Percentiles rank a stretch among this genome's conserved stretches.
Evolutionary conservation across 2,888 invertebrate genomes (phyloP).

Genomic region (Metellina segmentata): DNA sequence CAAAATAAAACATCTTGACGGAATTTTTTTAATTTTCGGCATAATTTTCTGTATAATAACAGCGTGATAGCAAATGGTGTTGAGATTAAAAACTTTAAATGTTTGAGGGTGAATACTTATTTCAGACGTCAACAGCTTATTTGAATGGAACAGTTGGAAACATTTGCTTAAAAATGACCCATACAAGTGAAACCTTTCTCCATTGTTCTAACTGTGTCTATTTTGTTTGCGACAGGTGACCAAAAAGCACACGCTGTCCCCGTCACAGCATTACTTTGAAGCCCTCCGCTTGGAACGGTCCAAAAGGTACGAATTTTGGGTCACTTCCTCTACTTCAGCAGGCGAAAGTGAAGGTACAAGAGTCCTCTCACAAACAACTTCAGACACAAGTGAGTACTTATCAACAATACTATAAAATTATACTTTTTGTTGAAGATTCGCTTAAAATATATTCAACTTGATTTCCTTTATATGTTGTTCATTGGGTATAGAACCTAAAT

Average conservation of each 20-base stretch:
- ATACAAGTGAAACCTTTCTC: not conserved
- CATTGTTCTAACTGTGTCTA: too few relatives aligned
- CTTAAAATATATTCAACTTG: too few relatives aligned
- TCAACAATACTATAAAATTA: not conserved
- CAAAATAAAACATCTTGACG: too few relatives aligned
- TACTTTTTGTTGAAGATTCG: too few relatives aligned
- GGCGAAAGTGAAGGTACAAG: slow-evolving; percentile 89
- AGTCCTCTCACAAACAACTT: slow-evolving; percentile 76
- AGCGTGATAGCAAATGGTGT: too few relatives aligned
- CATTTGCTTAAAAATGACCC: not conserved
- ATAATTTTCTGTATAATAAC: too few relatives aligned
- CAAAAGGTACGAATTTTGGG: slow-evolving; percentile 89
- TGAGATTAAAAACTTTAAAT: not conserved
- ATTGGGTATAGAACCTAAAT: too few relatives aligned
- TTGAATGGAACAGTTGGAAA: too few relatives aligned
- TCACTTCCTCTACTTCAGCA: slow-evolving; percentile 90
- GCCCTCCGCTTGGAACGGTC: slow-evolving; percentile 70
- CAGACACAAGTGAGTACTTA: slow-evolving; percentile 72
- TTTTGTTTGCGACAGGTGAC: slow-evolving; percentile 39
- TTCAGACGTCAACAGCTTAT: not conserved
- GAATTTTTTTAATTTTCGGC: too few relatives aligned
- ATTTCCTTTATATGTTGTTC: too few relatives aligned
- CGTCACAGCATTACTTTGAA: slow-evolving; percentile 74
- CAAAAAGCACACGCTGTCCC: slow-evolving; percentile 72
- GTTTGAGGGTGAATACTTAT: not conserved